phyloP scores from a whole-genome alignment of 2,113 vertebrate species.

The Gnathonemus longibarbis region DNA sequence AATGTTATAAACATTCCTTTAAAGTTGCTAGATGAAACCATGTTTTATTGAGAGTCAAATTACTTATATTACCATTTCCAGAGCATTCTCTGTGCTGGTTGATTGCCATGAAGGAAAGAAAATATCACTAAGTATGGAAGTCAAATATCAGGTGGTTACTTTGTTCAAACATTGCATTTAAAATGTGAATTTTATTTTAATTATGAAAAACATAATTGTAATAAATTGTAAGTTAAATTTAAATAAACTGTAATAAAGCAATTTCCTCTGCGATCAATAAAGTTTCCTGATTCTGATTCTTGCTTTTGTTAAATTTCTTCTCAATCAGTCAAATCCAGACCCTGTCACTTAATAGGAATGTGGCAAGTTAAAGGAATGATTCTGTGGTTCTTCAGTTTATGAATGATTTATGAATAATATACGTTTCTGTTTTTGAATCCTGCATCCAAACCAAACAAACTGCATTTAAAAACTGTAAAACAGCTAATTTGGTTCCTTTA shows the following conservation, averaged over 20 bases:
- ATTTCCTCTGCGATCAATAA: too few relatives aligned
- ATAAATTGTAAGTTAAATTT: not conserved
- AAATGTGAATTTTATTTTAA: constrained; percentile 13
- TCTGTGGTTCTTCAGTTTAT: not conserved
- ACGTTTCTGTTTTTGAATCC: not conserved
- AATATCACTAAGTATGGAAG: not conserved
- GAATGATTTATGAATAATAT: not conserved
- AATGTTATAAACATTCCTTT: not conserved
- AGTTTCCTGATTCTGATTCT: not conserved
- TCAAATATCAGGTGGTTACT: constrained; percentile 5
- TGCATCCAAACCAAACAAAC: not conserved
- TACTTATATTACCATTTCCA: not conserved
- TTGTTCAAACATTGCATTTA: constrained; percentile 1
- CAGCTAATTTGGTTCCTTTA: not conserved
- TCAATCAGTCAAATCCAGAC: not conserved
- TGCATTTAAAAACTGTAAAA: not conserved
- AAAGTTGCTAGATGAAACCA: not conserved
- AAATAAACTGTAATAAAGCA: too few relatives aligned
- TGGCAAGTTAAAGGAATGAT: not conserved
- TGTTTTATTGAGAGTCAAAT: not conserved
- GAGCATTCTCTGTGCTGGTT: not conserved
- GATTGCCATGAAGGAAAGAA: not conserved
- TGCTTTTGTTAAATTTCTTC: not conserved
- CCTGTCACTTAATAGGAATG: not conserved
- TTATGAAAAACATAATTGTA: not conserved